Evolutionary conservation across 2,113 vertebrate genomes (phyloP), one percentile per base, ranked within the genome.

Genomic region (Zonotrichia leucophrys): DNA sequence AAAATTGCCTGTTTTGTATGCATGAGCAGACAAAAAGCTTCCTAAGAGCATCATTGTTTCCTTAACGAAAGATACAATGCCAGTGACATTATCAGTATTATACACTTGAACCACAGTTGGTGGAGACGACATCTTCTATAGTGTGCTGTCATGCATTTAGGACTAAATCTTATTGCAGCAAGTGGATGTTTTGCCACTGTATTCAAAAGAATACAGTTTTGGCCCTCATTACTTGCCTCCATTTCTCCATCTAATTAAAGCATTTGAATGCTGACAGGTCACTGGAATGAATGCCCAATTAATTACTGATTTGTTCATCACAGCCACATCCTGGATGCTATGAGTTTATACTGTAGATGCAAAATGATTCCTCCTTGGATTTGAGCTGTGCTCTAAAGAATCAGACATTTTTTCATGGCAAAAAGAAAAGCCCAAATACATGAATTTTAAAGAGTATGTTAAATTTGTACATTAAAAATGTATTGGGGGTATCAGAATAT

Each of bases 251-350:
- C 92, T 96, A 98, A 98, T 98, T 98, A 98, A 98, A 97, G 97
- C 92, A 96, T 98, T 96, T 97, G 97, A 97, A 98, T 97, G 90
- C 94, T 98, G 97, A 95, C 97, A 97, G 97, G 97, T 97, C 97
- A 97, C 95, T 94, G 91, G 95, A 94, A 96, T 97, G 94, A 95
- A 97, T 98, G 92, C 96, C 96, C 97, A 97, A 98, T 97, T 98
- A 98, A 98, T 98, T 98, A 98, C 97, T 97, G 95, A 96, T 96
- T 97, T 96, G 95, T 97, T 97, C 97, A 77, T 97, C 94, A 95
- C 87, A 92, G 94, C 93, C 95, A 73, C 72, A 97, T 95, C 94
- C 91, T 95, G 96, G 94, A 97, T 96, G 82, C 90, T 90, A 41
- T 53, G 96, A 95, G 91, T 93, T 93, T 93, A 44, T 86, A 49